Base-by-base conservation (phyloP, 2,797 vertebrate genomes). In the Gila robusta region DNA sequence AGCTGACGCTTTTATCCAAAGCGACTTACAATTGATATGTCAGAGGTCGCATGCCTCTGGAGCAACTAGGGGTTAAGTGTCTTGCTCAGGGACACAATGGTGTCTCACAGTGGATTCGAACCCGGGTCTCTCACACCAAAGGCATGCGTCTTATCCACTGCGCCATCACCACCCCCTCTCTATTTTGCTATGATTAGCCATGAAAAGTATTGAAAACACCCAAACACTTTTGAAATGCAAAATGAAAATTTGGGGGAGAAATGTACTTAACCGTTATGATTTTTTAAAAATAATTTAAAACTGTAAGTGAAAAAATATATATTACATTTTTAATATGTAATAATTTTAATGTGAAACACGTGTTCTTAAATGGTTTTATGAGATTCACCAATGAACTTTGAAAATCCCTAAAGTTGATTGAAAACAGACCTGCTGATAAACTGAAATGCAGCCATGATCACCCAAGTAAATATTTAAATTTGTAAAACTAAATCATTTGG, bases 341-440 rank as follows among this genome's bases (percentile, higher is more conserved):
- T 41, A 5, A 39, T 39, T 39, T 44, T n/a, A 41, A 23, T 14
- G 71, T 28, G 6, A 47, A 73, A 73, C 17, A 5, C n/a, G 9
- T 47, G n/a, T 73, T n/a, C 6, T 17, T 47, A 2, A 73, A 17
- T 49, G n/a, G 3, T 73, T 73, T 73, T 4, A 28, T 32, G 71
- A 21, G 26, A 52, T 74, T 74, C 44, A 52, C 72, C 72, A 17
- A 74, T 76, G 17, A 76, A 52, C 17, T 74, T n/a, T 32, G 9
- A 52, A 74, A 74, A 76, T 21, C 72, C 47, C 28, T 32, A 6
- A 11, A 52, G 17, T 6, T 52, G 72, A 76, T 12, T 76, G 28
- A 52, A 76, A 76, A 35, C 47, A 35, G 72, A 52, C 4, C 16
- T 11, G 26, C 26, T 49, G 16, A 49, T 74, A 52, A 44, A 26